Evolutionary conservation across 2,888 invertebrate genomes (phyloP).

Genomic region (Ectropis crepuscularia): DNA sequence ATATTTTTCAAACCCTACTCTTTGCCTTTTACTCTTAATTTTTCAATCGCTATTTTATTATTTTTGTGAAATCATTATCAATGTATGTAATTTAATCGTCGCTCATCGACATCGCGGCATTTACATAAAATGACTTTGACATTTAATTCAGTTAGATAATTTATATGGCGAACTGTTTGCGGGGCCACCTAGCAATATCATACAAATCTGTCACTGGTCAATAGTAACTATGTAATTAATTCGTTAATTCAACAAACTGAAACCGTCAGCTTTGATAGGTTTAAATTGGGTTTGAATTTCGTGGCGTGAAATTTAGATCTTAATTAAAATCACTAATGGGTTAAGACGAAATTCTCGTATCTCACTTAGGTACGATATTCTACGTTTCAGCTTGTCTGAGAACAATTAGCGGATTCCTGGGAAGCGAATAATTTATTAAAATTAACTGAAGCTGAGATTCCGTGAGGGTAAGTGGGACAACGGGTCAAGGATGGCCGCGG

Average conservation of each 20-base stretch:
- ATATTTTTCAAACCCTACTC: no score
- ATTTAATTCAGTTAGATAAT: no score
- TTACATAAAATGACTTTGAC: no score
- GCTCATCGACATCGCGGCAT: no score
- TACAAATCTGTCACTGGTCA: no score
- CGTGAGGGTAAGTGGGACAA: constrained; percentile 57
- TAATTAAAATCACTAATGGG: constrained; percentile 10
- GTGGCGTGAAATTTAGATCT: constrained; percentile 2
- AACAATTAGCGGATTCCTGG: constrained; percentile 35
- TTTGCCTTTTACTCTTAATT: no score
- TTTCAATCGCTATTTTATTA: no score
- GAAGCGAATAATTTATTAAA: constrained; percentile 43
- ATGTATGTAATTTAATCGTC: no score
- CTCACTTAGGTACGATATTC: constrained; percentile 19
- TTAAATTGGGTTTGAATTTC: not conserved
- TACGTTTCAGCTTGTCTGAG: constrained; percentile 20
- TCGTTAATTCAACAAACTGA: not conserved
- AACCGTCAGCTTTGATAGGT: not conserved
- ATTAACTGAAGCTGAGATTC: constrained; percentile 43
- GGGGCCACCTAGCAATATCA: no score
- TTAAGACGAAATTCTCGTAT: constrained; percentile 14
- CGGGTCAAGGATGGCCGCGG: constrained; percentile 64
- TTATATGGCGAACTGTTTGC: no score
- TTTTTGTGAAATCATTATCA: no score
- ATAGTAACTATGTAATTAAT: not conserved